Conservation (phyloP, 2,888 invertebrate species). For the Shargacucullia verbasci region DNA sequence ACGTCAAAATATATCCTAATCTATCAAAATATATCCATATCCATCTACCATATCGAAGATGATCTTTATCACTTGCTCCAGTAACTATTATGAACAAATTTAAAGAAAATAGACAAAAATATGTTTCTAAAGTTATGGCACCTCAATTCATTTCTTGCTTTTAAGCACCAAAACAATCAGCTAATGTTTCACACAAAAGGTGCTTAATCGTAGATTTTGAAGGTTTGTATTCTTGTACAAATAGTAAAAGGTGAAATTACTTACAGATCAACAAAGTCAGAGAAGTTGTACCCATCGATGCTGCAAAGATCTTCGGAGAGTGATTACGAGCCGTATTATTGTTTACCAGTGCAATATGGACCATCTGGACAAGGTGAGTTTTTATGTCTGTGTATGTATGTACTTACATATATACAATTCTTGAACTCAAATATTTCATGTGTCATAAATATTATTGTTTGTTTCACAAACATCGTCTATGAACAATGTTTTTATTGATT, state of each 20-base stretch:
- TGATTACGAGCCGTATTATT: constrained; percentile 96
- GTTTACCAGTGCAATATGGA: constrained; percentile 92
- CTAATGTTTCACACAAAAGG: constrained; percentile 34
- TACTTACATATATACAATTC: constrained; percentile 12
- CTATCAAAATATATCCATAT: too few species aligned
- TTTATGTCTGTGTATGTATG: constrained; percentile 13
- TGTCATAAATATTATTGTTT: constrained; percentile 23
- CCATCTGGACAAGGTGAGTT: constrained; percentile 90
- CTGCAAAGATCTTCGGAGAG: constrained; percentile 94
- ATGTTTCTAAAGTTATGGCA: not conserved
- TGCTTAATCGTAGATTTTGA: constrained; percentile 50
- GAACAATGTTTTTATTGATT: constrained; percentile 33
- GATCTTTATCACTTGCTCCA: too few species aligned
- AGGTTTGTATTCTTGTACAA: not conserved
- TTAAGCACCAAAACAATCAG: constrained; percentile 22
- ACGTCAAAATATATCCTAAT: too few species aligned
- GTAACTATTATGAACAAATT: too few species aligned
- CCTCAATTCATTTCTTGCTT: constrained; percentile 34
- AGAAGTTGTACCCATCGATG: constrained; percentile 98
- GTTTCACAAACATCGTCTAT: constrained; percentile 15
- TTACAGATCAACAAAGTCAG: constrained; percentile 97
- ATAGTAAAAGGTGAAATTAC: constrained; percentile 18
- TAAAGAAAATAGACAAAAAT: not conserved
- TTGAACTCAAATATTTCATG: constrained; percentile 22
- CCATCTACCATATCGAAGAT: too few species aligned